phyloP scores from a whole-genome alignment of 2,113 vertebrate genomes.

The cattle (Bos taurus) region ARS-UCD2.0 NC_037329.1:112927501-112928000 shows the following conservation, averaged over 20 bases:
- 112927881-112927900: neutral
- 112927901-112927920: neutral
- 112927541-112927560: neutral
- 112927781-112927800: neutral
- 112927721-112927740: neutral
- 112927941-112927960: neutral
- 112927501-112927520: neutral
- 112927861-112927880: neutral
- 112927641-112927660: neutral
- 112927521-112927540: neutral
- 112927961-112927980: neutral
- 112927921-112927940: neutral
- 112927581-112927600: neutral
- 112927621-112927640: neutral
- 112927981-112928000: neutral
- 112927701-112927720: neutral
- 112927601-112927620: neutral
- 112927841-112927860: too few relatives aligned
- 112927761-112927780: neutral
- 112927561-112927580: neutral
- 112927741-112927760: neutral
- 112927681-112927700: neutral
- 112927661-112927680: neutral
- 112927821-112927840: fast-evolving
- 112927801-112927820: neutral